Percentiles rank a stretch among this genome's conserved stretches.
Evolutionary conservation across 2,797 vertebrate species (phyloP).

Genomic region (Erpetoichthys calabaricus): DNA sequence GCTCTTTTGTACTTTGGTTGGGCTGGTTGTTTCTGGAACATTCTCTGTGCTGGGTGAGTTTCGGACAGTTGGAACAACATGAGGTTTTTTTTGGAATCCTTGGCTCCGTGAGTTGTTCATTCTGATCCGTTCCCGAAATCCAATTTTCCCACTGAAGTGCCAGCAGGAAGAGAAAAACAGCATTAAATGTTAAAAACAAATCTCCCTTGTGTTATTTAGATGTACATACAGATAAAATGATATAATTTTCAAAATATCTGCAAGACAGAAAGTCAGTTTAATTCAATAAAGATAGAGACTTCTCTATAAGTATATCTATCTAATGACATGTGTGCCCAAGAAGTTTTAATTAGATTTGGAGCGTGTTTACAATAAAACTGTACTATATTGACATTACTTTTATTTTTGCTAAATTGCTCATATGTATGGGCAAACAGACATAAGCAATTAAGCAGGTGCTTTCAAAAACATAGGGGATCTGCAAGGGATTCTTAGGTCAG

Average conservation of each 20-base stretch:
- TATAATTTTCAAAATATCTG: neutral
- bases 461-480: too few relatives aligned
- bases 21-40: conserved; percentile 60
- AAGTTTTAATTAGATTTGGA: too few relatives aligned
- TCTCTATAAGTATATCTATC: too few relatives aligned
- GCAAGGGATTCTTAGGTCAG: too few relatives aligned
- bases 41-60: conserved; percentile 77
- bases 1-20: conserved; percentile 90
- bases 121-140: conserved; percentile 84
- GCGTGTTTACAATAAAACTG: too few relatives aligned
- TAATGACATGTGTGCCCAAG: too few relatives aligned
- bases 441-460: too few relatives aligned
- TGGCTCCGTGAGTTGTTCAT: conserved; percentile 73
- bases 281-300: too few relatives aligned
- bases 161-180: conserved; percentile 6
- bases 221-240: neutral
- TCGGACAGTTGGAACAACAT: conserved; percentile 49
- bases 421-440: too few relatives aligned
- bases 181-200: neutral
- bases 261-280: neutral
- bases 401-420: too few relatives aligned
- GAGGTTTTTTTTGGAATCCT: conserved; percentile 59
- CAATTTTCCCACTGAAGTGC: conserved; percentile 61
- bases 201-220: neutral
- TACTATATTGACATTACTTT: too few relatives aligned